Conservation (phyloP, 2,113 vertebrate genomes). For the Girardinichthys multiradiatus region DNA sequence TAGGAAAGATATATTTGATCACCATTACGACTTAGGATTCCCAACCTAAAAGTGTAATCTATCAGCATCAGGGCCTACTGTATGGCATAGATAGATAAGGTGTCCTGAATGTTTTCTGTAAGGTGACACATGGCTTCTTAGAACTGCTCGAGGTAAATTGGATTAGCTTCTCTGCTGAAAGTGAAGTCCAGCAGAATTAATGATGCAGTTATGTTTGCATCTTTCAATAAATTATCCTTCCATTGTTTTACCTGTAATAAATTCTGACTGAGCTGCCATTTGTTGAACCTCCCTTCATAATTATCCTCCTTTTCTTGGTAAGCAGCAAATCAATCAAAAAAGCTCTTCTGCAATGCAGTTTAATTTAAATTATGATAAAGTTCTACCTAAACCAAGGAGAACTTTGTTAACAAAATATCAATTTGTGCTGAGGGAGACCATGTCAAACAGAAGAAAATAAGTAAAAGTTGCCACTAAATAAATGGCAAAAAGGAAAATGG, state of each 20-base stretch:
- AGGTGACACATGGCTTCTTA: constrained; percentile 61
- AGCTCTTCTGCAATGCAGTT: constrained; percentile 20
- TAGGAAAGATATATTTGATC: constrained; percentile 73
- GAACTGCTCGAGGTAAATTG: constrained; percentile 45
- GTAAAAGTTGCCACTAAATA: constrained; percentile 29
- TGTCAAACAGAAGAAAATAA: constrained; percentile 40
- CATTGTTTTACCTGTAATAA: constrained; percentile 49
- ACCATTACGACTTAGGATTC: constrained; percentile 62
- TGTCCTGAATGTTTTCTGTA: constrained; percentile 48
- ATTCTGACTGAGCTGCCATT: constrained; percentile 38
- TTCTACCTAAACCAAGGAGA: constrained; percentile 3
- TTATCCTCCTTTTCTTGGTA: constrained; percentile 16
- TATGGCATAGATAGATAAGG: constrained; percentile 54
- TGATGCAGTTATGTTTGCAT: constrained; percentile 11
- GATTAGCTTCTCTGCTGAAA: constrained; percentile 51
- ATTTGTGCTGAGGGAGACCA: constrained; percentile 25
- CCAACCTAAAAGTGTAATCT: constrained; percentile 66
- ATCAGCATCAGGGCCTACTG: constrained; percentile 72
- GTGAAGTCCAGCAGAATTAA: constrained; percentile 42
- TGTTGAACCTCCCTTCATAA: constrained; percentile 36
- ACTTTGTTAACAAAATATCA: constrained; percentile 17
- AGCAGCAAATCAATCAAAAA: constrained; percentile 48
- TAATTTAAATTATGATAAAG: constrained; percentile 23
- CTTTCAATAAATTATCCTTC: constrained; percentile 34
- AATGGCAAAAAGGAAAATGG: constrained; percentile 20